Evolutionary conservation across 2,888 invertebrate species (phyloP).

Genomic region (Stenurella melanura): DNA sequence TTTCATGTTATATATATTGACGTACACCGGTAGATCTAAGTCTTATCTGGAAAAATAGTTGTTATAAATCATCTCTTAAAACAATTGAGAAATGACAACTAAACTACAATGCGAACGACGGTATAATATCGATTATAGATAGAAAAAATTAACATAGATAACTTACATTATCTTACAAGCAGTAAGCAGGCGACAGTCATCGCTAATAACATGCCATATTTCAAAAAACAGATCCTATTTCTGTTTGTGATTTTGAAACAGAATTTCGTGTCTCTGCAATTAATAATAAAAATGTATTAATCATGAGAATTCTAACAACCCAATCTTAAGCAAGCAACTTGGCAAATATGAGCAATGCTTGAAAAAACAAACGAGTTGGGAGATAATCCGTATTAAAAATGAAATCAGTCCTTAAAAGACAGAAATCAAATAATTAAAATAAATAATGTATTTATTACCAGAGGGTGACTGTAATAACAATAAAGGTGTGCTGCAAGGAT

Average conservation of each 20-base stretch:
- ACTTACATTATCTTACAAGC: not conserved
- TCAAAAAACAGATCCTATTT: not conserved
- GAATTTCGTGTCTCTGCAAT: conserved; percentile 18
- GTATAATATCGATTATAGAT: not conserved
- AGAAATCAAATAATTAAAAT: no score
- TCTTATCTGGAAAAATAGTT: not conserved
- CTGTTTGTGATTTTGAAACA: conserved; percentile 11
- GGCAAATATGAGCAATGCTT: conserved; percentile 56
- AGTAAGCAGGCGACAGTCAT: not conserved
- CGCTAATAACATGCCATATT: not conserved
- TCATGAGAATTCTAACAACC: conserved; percentile 47
- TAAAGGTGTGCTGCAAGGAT: no score
- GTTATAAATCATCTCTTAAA: not conserved
- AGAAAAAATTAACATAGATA: not conserved
- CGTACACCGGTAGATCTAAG: no score
- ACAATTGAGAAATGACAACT: not conserved
- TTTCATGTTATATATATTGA: no score
- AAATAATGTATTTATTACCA: no score
- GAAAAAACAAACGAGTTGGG: conserved; percentile 66
- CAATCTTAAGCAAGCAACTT: conserved; percentile 54
- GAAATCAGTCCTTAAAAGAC: no score
- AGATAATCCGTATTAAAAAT: conserved; percentile 73
- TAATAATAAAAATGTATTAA: conserved; percentile 47
- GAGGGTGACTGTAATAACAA: no score
- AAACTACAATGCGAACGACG: not conserved